phyloP scores from a whole-genome alignment of 2,888 invertebrate genomes.

The Calameuta pallipes region DNA sequence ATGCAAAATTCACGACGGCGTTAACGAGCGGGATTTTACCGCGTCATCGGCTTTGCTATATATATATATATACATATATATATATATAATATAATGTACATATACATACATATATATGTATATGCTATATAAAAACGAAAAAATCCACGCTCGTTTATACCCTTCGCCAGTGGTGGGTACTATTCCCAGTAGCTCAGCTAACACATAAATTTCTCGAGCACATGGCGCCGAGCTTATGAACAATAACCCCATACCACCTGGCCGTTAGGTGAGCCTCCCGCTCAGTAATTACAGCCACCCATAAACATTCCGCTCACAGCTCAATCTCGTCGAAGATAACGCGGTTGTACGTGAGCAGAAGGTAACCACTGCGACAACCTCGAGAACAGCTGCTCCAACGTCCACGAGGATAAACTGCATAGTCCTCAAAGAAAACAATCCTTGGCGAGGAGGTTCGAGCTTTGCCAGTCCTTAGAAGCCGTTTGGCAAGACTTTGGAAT shows the following conservation, averaged over 20 bases:
- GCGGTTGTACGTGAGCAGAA: neutral
- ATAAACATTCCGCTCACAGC: slow-evolving; percentile 55
- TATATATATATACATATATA: neutral
- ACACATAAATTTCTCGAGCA: slow-evolving; percentile 59
- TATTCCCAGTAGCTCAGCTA: slow-evolving; percentile 44
- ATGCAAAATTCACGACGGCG: neutral
- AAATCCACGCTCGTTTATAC: slow-evolving; percentile 21
- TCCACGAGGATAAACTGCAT: slow-evolving; percentile 3
- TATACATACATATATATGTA: neutral
- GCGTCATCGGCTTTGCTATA: neutral
- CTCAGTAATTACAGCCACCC: slow-evolving; percentile 55
- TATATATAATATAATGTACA: neutral
- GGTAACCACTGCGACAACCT: slow-evolving; percentile 8
- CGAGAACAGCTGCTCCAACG: slow-evolving; percentile 25
- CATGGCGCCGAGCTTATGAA: slow-evolving; percentile 60
- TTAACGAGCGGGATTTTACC: neutral
- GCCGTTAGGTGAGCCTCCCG: slow-evolving; percentile 43
- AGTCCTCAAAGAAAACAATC: slow-evolving; percentile 6
- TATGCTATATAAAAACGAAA: slow-evolving; percentile 17
- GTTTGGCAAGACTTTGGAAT: neutral
- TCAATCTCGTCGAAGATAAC: slow-evolving; percentile 48
- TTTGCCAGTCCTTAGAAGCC: neutral
- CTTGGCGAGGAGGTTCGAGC: neutral
- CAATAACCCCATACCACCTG: slow-evolving; percentile 50
- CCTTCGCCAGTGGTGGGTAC: neutral